Conservation (phyloP, 2,888 invertebrate genomes). For the Lumbricus terrestris region DNA sequence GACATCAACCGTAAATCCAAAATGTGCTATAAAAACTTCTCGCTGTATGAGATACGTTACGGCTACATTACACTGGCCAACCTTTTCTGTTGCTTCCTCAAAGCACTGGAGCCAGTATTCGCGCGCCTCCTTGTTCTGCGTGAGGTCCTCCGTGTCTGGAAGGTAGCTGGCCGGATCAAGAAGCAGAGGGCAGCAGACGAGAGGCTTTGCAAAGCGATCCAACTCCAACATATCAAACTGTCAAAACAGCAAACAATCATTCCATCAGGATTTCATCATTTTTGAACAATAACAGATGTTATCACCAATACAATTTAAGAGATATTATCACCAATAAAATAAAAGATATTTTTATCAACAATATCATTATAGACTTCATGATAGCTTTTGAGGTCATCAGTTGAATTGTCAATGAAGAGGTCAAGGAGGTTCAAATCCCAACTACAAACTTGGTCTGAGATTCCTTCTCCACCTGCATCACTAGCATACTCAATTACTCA, state of each 20-base stretch:
- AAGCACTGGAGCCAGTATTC: constrained; percentile 90
- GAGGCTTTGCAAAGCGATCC: constrained; percentile 64
- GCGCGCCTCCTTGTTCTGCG: constrained; percentile 78
- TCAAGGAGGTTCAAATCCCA: too few species aligned
- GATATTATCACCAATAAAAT: too few species aligned
- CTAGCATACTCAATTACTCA: too few species aligned
- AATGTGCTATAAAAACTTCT: background rate
- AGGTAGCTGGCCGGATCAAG: constrained; percentile 76
- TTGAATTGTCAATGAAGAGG: too few species aligned
- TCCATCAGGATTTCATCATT: too few species aligned
- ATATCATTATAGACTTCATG: too few species aligned
- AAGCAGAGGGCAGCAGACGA: constrained; percentile 74
- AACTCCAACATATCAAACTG: constrained; percentile 65
- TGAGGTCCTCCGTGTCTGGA: constrained; percentile 88
- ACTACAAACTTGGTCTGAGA: too few species aligned
- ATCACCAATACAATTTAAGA: too few species aligned
- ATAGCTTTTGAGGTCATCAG: too few species aligned
- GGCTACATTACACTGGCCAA: constrained; percentile 38
- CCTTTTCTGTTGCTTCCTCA: constrained; percentile 76
- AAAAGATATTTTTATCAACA: too few species aligned
- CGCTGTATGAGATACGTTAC: background rate
- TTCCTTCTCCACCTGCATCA: too few species aligned
- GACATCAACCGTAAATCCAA: background rate
- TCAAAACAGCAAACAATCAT: background rate
- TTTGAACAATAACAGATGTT: background rate